Evolutionary conservation across 1,140 invertebrate species (phyloP), one percentile per base, ranked within the genome.

Genomic region (Bilobella aurantiaca): DNA sequence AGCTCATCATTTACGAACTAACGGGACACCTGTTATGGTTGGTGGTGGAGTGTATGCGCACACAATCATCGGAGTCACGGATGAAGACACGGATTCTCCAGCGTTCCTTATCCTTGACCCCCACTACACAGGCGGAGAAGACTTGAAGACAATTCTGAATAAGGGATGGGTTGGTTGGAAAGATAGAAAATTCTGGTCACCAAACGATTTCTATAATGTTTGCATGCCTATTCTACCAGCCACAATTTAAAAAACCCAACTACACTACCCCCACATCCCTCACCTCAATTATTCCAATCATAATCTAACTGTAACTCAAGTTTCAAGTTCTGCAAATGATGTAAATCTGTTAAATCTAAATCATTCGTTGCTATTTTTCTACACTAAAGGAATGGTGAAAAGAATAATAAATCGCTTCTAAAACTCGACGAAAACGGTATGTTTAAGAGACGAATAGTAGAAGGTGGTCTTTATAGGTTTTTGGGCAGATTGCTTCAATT

Each of bases 21-120:
- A 97, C 75, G 96, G 96, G 59, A 93, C 92, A 47, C 96, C 97
- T 14, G 84, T 99, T 65, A 99, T 99, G 97, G 98, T 99, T 73
- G 93, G 95, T 74, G 97, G 97, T 28, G 96, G 96, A 72, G 91
- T 96, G 30, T 80, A 98, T 69, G 97, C 97, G 23, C 96, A 99
- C 75, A 99, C 96, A 34, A 98, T 99, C 67, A 79, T 99, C 64
- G 97, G 97, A 2, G 85, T 99, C 1, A 87, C 91, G 75, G 93
- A 88, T 74, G 88, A 94, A 75, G 81, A 87, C 63, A 77, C 82
- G 31, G 87, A 85, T 18, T 85, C 83, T 31, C 83, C 82, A 2
- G 86, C 93, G 66, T 99, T 94, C 73, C 80, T 99, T 0, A 92
- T 99, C 69, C 79, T 99, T 5, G 97, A 99, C 83, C 97, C 97